These are phyloP conservation scores for Danaus chrysippus DNA, from an alignment of 2,888 invertebrate genomes.

Conservation along the genomic window DNA sequence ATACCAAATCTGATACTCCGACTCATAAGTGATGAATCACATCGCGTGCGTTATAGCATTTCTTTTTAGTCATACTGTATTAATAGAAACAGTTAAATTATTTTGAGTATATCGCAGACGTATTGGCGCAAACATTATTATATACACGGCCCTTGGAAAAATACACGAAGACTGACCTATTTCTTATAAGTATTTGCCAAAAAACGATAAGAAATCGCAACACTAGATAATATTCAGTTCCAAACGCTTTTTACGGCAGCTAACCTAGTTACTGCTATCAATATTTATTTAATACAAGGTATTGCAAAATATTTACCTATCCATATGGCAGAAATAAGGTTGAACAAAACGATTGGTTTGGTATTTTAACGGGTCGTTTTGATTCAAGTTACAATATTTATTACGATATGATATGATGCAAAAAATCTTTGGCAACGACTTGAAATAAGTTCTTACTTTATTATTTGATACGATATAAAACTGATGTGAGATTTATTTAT, in stretches of 20 bases:
- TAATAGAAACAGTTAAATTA: conserved; percentile 47
- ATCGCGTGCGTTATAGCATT: conserved; percentile 58
- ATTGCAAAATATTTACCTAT: conserved; percentile 56
- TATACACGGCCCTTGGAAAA: conserved; percentile 44
- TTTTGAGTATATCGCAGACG: conserved; percentile 55
- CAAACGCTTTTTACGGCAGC: conserved; percentile 63
- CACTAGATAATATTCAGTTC: conserved; percentile 73
- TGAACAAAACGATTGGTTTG: not conserved
- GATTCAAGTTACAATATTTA: conserved; percentile 1
- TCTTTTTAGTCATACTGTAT: conserved; percentile 51
- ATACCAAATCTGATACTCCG: conserved; percentile 59
- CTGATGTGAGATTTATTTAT: not conserved
- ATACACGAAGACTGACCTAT: conserved; percentile 63
- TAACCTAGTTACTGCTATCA: conserved; percentile 73
- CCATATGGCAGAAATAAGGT: conserved; percentile 21
- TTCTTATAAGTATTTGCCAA: conserved; percentile 56
- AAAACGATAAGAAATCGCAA: conserved; percentile 70
- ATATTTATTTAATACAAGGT: conserved; percentile 63
- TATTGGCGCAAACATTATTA: conserved; percentile 44
- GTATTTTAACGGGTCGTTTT: not conserved
- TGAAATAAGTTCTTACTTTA: conserved; percentile 2
- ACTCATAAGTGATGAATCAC: conserved; percentile 64
- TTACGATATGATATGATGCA: not conserved
- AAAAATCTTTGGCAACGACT: conserved; percentile 5
- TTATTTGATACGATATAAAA: conserved; percentile 1